phyloP scores from a whole-genome alignment of 2,113 vertebrate species.

The Cathartes aura region DNA sequence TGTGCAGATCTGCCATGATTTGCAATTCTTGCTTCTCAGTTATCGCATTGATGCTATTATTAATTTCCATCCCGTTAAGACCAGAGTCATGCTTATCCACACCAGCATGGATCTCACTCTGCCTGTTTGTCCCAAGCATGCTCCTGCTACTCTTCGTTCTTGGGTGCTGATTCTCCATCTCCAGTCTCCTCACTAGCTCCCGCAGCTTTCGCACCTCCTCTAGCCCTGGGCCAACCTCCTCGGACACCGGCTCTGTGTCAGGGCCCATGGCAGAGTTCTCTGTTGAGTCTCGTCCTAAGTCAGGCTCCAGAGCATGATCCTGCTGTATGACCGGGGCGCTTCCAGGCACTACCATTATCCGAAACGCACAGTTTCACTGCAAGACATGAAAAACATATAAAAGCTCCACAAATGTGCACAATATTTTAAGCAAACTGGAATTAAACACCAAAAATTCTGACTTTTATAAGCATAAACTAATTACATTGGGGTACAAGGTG shows the following conservation, averaged over 20 bases:
- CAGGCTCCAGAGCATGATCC: constrained; percentile 68
- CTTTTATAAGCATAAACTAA: not conserved
- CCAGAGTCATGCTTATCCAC: constrained; percentile 62
- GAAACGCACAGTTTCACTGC: not conserved
- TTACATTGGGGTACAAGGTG: rapidly evolving
- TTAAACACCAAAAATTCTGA: rapidly evolving
- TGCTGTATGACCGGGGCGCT: constrained; percentile 76
- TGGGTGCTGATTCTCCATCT: constrained; percentile 89
- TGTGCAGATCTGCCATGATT: constrained; percentile 59
- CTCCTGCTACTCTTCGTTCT: constrained; percentile 74
- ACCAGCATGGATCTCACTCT: constrained; percentile 7
- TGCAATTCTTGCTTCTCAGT: constrained; percentile 44
- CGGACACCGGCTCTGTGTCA: constrained; percentile 39
- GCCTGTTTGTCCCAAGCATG: constrained; percentile 35
- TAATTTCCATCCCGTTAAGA: constrained; percentile 49
- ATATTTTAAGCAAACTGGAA: rapidly evolving
- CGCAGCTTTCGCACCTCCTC: constrained; percentile 89
- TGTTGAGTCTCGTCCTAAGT: constrained; percentile 56
- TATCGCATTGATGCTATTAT: constrained; percentile 55
- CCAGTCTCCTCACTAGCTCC: constrained; percentile 86
- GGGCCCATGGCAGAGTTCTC: constrained; percentile 61
- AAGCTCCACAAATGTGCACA: rapidly evolving
- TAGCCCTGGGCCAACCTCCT: constrained; percentile 77
- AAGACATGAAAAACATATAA: not conserved
- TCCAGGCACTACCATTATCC: constrained; percentile 89